These are phyloP conservation scores for Drosophila acutilabella DNA, from an alignment of 2,888 invertebrate species.

Conservation along the genomic window DNA sequence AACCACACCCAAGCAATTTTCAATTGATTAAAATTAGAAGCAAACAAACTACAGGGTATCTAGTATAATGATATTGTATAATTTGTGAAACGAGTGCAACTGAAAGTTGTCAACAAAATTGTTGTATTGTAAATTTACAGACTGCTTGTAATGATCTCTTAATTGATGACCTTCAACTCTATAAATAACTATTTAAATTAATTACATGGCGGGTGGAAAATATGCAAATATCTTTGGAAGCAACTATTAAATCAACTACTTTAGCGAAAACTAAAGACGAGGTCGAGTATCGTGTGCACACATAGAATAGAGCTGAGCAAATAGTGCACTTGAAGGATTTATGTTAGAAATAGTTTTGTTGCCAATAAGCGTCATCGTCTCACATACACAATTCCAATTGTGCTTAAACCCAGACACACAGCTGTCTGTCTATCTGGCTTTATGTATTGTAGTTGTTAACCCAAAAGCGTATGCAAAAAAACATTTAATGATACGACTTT, in stretches of 20 bases:
- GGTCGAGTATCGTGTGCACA: conserved; percentile 9
- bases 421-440: conserved; percentile 32
- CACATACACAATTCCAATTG: conserved; percentile 19
- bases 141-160: conserved; percentile 50
- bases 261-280: conserved; percentile 11
- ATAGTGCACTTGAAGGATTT: conserved; percentile 34
- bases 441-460: conserved; percentile 2
- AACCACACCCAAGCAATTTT: conserved; percentile 59
- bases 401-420: conserved; percentile 29
- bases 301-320: neutral
- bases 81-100: conserved; percentile 5
- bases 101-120: conserved; percentile 45
- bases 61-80: neutral
- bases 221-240: conserved; percentile 11
- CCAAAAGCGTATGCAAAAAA: conserved; percentile 40
- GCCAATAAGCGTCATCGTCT: conserved; percentile 30
- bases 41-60: conserved; percentile 24
- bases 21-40: conserved; percentile 32
- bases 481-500: conserved; percentile 37
- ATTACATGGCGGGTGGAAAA: conserved; percentile 9
- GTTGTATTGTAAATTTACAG: conserved; percentile 6
- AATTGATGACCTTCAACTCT: conserved; percentile 35
- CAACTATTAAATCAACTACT: conserved; percentile 18
- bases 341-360: conserved; percentile 12
- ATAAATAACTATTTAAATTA: conserved; percentile 6